Evolutionary conservation across 2,888 invertebrate genomes (phyloP), one percentile per base, ranked within the genome.

Genomic region (Platycheirus rosarum): DNA sequence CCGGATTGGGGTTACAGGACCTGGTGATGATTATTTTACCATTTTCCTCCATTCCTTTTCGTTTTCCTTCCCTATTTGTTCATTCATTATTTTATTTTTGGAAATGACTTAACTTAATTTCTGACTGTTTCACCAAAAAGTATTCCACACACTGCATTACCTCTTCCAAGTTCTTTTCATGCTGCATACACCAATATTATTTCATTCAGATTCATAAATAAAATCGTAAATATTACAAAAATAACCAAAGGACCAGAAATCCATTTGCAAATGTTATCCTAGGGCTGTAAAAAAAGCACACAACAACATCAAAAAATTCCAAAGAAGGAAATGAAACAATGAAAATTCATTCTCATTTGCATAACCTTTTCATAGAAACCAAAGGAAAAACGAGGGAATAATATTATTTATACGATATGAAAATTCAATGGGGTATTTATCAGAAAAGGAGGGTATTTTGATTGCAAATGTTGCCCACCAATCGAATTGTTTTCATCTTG

Each of bases 261-360:
- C 70, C 75, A 60, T 80, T 75, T 60, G 40, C 63, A 75, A 79
- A 71, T 75, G 57, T 40, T 63, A 63, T 79, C 79, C 79, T 63
- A 7, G 37, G 63, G 69, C 74, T 23, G 7, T 14, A 29, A 44
- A 23, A 16, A 32, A 32, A 23, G 53, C 2, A 48, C 16, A 5
- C 51, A 51, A 66, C n/a, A n/a, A n/a, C n/a, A n/a, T n/a, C n/a
- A 55, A 37, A 62, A 60, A 29, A 37, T 2, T 32, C 5, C 29
- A 32, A 44, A 42, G 44, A 37, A 60, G 13, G 35, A 32, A 74
- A 26, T 69, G 70, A 66, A 80, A 70, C 70, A 80, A 75, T 80
- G 69, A 51, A 65, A 75, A 75, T 68, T 63, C 55, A 55, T 65
- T 48, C 51, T 40, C 26, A 79, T 80, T 80, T 70, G 70, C 80